A percentile compares a stretch with the other conserved stretches of the same genome.
phyloP scores from a whole-genome alignment of 2,888 invertebrate genomes.

The Steinernema carpocapsae region DNA sequence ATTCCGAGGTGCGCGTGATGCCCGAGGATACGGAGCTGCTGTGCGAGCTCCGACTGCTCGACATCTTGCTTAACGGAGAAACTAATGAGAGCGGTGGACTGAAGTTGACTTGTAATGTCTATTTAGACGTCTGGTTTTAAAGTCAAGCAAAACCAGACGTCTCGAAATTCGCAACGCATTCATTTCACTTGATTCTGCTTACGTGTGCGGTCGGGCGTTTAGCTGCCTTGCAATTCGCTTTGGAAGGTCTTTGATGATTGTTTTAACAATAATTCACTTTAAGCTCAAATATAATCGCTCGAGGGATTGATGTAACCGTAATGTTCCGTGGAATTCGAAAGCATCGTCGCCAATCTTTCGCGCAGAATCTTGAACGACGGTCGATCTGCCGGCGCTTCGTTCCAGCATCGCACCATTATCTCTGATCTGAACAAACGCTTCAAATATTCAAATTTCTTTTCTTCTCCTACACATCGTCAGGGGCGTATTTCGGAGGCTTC shows the following conservation, averaged over 20 bases:
- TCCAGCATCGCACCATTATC: conserved; percentile 11
- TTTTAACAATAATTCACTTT: no score
- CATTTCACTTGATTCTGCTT: no score
- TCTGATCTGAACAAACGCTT: background rate
- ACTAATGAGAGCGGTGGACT: no score
- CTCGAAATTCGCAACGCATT: no score
- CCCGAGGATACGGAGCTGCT: background rate
- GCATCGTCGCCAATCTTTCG: conserved; percentile 12
- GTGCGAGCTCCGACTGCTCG: background rate
- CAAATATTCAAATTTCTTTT: background rate
- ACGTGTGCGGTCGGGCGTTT: no score
- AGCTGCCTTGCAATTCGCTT: no score
- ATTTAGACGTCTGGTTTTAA: no score
- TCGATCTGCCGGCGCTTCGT: background rate
- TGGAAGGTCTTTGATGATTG: no score
- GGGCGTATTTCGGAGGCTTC: conserved; percentile 15
- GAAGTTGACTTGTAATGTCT: no score
- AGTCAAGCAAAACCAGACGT: no score
- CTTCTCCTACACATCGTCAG: background rate
- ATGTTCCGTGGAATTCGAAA: conserved; percentile 15
- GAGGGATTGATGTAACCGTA: conserved; percentile 11
- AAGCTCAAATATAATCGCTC: background rate
- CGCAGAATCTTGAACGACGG: conserved; percentile 24
- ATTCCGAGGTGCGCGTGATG: background rate
- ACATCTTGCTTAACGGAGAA: background rate